Conservation (phyloP, 2,888 invertebrate species). For the Hololepta plana region DNA sequence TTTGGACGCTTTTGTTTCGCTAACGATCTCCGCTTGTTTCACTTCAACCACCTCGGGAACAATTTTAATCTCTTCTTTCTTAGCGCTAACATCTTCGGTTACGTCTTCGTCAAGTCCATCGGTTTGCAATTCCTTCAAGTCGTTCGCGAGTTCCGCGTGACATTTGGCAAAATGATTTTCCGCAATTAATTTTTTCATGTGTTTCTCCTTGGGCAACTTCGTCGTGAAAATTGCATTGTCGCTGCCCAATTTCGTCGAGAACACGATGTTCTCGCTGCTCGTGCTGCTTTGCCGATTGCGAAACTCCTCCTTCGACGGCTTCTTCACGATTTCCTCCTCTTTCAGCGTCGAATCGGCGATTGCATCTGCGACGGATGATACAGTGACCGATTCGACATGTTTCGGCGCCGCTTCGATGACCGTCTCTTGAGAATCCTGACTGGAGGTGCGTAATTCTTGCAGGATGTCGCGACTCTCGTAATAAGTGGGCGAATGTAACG, state of each 20-base stretch:
- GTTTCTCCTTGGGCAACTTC: constrained; percentile 23
- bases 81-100: too few species aligned
- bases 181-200: constrained; percentile 10
- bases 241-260: constrained; percentile 49
- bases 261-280: constrained; percentile 34
- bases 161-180: too few species aligned
- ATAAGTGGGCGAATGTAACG: constrained; percentile 55
- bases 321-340: not conserved
- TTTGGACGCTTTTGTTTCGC: not conserved
- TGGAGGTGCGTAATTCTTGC: constrained; percentile 22
- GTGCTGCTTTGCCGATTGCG: constrained; percentile 22
- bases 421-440: constrained; percentile 34
- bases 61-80: too few species aligned
- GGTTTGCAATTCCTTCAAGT: too few species aligned
- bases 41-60: too few species aligned
- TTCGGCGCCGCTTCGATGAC: constrained; percentile 27
- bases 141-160: too few species aligned
- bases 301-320: not conserved
- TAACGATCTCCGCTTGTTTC: constrained; percentile 1
- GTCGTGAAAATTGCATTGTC: constrained; percentile 48
- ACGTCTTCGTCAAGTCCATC: too few species aligned
- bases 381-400: too few species aligned
- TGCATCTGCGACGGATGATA: constrained; percentile 10
- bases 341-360: constrained; percentile 2
- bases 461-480: constrained; percentile 29